phyloP scores from a whole-genome alignment of 2,797 vertebrate genomes.

The Lophotriccus pileatus region DNA sequence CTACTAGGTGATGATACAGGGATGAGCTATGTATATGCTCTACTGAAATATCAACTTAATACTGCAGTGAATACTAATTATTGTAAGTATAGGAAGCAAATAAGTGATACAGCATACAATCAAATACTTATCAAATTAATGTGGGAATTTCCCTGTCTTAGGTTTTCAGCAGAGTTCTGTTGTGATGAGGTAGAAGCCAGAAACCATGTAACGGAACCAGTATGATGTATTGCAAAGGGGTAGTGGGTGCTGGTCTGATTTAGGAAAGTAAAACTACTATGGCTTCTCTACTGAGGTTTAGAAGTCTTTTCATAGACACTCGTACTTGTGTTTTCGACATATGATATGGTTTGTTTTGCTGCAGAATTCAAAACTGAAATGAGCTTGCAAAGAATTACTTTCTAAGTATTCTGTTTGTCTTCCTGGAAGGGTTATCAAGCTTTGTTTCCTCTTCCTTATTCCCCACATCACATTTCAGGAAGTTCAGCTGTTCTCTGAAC shows the following conservation, averaged over 20 bases:
- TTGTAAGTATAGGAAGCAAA: background rate
- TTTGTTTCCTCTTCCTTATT: background rate
- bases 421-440: background rate
- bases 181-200: background rate
- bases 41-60: background rate
- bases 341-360: background rate
- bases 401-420: background rate
- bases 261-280: background rate
- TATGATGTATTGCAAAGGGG: accelerated
- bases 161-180: background rate
- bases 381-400: background rate
- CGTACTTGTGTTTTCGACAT: background rate
- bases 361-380: background rate
- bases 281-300: background rate
- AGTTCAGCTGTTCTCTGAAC: background rate
- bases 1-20: background rate
- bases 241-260: background rate
- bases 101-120: background rate
- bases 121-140: background rate
- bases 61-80: background rate
- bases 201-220: background rate
- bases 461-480: background rate
- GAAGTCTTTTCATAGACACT: background rate
- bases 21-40: background rate
- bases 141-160: background rate